Evolutionary conservation across 2,797 vertebrate genomes (phyloP), one percentile per base, ranked within the genome.

Genomic region (Poecile montanus): DNA sequence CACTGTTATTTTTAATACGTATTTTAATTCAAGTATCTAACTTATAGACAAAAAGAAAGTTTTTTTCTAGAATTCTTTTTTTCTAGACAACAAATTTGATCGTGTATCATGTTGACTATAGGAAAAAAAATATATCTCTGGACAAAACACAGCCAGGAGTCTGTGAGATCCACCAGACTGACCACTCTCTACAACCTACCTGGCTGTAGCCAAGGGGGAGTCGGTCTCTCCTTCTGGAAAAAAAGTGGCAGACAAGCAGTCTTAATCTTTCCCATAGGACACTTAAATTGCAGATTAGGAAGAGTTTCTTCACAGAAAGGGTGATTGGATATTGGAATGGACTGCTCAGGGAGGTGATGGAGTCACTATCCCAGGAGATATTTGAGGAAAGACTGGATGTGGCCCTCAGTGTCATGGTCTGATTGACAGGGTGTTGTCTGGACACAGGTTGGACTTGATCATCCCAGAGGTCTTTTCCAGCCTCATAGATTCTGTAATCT

Each of bases 21-120:
- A 8, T 77, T 92, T 73, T 80, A 60, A 56, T 20, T 21, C 48
- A 47, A 58, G 4, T 27, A 27, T 36, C 13, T 34, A 68, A 72
- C 4, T 38, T 32, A 27, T 2, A 56, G 13, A n/a, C 6, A 60
- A 40, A 47, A 80, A 8, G 4, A 74, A 82, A 47, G 8, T 14
- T 17, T 66, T 84, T 38, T 51, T 13, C 36, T 42, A 19, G 9
- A 7, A 57, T 9, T 40, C 20, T 27, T 48, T 83, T 10, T 38
- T 67, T 74, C 74, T 71, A 27, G 15, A 4, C 15, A 60, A 73
- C 14, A 11, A 16, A 0, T 45, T 56, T 66, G 27, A 32, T 48
- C 0, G 0, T 56, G 60, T 63, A 16, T 57, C 11, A 7, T 56
- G 36, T 7, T 63, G 30, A 19, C n/a, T 42, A 3, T 27, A 25